Evolutionary conservation across 2,113 vertebrate genomes (phyloP), one percentile per base, ranked within the genome.

Genomic region (Prochilodus magdalenae): DNA sequence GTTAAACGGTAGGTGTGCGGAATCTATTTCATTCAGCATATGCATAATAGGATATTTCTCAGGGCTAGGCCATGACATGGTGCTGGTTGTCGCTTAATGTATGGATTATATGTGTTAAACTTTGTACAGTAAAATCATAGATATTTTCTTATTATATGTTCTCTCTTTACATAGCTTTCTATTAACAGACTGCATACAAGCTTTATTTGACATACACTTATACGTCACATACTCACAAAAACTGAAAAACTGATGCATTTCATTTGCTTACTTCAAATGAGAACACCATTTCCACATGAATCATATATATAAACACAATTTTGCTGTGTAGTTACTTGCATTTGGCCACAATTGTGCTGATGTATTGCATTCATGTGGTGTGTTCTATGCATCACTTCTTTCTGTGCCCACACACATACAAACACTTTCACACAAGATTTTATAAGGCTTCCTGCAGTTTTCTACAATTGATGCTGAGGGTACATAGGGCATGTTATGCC

Each of bases 181-280:
- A 51, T 49, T 7, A 33, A 77, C 62, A 77, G 27, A 59, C n/a
- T 1, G 26, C n/a, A 59, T 24, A 14, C 7, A 70, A 57, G 65
- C 65, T 80, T 66, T 20, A 55, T 78, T 29, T 73, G 44, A 73
- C 80, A 78, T 80, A 36, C 69, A 81, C 8, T 26, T 84, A 60
- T 27, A 57, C 44, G 16, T 8, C 53, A 53, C 65, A 22, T 44
- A 36, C 79, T 24, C 44, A 55, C 3, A 55, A 55, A 55, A 55
- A 55, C 22, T 11, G 57, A 26, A 60, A 60, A 12, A 26, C 3
- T 24, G 57, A 55, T 55, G 13, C 49, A 51, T 55, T 22, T 2
- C 22, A 55, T 55, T 16, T 55, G 14, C 49, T 51, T 51, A 13
- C 5, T 15, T 51, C 8, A 51, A 3, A 15, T 51, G 14, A 1